These are phyloP conservation scores for Trematomus loennbergii DNA, from an alignment of 2,113 vertebrate genomes.

Conservation along the genomic window DNA sequence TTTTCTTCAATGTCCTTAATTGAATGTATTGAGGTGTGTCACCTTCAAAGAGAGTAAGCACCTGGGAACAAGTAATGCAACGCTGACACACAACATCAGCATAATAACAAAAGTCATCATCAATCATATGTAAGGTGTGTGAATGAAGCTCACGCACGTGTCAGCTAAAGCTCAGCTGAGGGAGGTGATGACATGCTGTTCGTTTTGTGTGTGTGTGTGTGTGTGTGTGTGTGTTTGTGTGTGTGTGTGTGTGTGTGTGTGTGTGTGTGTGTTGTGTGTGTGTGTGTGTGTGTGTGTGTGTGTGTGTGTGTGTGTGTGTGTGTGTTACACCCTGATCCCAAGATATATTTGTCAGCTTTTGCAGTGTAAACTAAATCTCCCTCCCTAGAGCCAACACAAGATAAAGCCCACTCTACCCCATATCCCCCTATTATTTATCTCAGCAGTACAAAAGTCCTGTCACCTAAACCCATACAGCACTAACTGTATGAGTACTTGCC, in stretches of 20 bases:
- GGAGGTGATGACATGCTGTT: conserved; percentile 21
- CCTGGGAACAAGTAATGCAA: conserved; percentile 7
- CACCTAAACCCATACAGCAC: neutral
- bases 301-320: neutral
- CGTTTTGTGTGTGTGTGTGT: conserved; percentile 12
- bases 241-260: conserved; percentile 29
- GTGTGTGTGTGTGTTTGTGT: conserved; percentile 24
- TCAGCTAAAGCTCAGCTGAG: conserved; percentile 29
- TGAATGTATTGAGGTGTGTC: neutral
- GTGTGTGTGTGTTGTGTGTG: conserved; percentile 30
- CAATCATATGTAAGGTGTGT: conserved; percentile 25
- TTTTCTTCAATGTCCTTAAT: neutral
- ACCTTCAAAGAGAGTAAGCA: neutral
- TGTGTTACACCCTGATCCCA: conserved; percentile 60
- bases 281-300: neutral
- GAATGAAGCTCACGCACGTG: conserved; percentile 29
- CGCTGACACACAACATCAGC: conserved; percentile 33
- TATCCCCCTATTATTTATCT: conserved; percentile 64
- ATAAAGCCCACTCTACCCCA: conserved; percentile 60
- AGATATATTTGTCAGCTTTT: conserved; percentile 70
- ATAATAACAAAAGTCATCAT: conserved; percentile 30
- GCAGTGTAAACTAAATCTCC: conserved; percentile 52
- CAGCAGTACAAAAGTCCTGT: conserved; percentile 31
- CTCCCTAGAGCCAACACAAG: conserved; percentile 47
- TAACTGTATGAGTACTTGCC: neutral